Conservation (phyloP, 2,113 vertebrate genomes). For the Mus musculus region DNA sequence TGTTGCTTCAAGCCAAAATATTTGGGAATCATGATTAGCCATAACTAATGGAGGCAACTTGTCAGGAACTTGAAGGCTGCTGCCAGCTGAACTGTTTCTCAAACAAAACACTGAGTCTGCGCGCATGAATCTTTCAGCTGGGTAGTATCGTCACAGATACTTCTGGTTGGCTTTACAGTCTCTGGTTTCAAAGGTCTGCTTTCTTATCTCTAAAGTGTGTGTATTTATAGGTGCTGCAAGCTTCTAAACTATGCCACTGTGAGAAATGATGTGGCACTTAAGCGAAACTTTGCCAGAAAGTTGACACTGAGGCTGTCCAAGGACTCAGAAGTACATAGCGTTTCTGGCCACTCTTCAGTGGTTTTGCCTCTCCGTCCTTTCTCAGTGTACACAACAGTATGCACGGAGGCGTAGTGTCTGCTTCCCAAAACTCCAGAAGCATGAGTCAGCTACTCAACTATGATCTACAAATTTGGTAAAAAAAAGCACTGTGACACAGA, state of each 20-base stretch:
- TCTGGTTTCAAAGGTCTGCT: slow-evolving; percentile 52
- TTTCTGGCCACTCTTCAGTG: slow-evolving; percentile 53
- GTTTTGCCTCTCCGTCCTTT: not conserved
- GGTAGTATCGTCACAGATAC: not conserved
- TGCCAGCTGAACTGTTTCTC: not conserved
- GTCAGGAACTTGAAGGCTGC: not conserved
- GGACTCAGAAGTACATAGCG: slow-evolving; percentile 61
- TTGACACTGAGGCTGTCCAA: slow-evolving; percentile 57
- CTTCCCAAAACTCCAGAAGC: slow-evolving; percentile 68
- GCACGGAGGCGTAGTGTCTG: slow-evolving; percentile 44
- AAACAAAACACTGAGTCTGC: slow-evolving; percentile 10
- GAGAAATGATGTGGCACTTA: slow-evolving; percentile 53
- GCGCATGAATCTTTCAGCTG: not conserved
- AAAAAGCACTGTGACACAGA: slow-evolving; percentile 58
- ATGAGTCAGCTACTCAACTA: slow-evolving; percentile 74
- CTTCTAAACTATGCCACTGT: slow-evolving; percentile 25
- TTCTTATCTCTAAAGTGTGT: slow-evolving; percentile 39
- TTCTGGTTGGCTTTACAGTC: not conserved
- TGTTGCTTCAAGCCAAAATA: slow-evolving; percentile 15
- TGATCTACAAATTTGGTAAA: slow-evolving; percentile 78
- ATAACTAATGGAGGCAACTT: not conserved
- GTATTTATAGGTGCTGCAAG: slow-evolving; percentile 20
- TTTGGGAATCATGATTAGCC: slow-evolving; percentile 2
- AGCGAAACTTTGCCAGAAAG: slow-evolving; percentile 52
- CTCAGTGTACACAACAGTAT: slow-evolving; percentile 57